These are phyloP conservation scores for Eledona agricola DNA, from an alignment of 2,888 invertebrate genomes.

Conservation along the genomic window DNA sequence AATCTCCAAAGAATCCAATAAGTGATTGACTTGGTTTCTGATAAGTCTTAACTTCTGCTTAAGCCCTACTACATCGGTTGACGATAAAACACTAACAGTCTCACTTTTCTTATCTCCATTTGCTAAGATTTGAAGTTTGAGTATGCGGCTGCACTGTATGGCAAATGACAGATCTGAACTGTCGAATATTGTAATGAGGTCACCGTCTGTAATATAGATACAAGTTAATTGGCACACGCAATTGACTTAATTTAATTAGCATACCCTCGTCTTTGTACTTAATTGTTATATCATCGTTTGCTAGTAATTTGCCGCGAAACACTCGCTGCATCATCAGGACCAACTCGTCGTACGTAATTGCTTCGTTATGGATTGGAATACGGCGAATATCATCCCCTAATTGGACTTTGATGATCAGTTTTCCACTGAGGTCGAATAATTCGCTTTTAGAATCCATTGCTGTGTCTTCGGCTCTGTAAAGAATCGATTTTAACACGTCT, in stretches of 20 bases:
- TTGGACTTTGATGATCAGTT: conserved; percentile 67
- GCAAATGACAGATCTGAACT: conserved; percentile 75
- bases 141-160: conserved; percentile 71
- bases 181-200: conserved; percentile 76
- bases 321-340: conserved; percentile 78
- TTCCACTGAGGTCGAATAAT: conserved; percentile 63
- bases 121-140: conserved; percentile 71
- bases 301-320: conserved; percentile 70
- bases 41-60: conserved; percentile 62
- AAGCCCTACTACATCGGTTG: conserved; percentile 63
- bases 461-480: too few species aligned
- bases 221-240: conserved; percentile 8
- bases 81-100: conserved; percentile 44
- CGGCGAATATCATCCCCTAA: conserved; percentile 73
- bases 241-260: conserved; percentile 27
- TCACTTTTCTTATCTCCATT: conserved; percentile 55
- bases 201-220: conserved; percentile 73
- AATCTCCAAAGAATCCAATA: conserved; percentile 67
- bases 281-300: conserved; percentile 72
- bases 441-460: conserved; percentile 60
- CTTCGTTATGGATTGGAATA: conserved; percentile 77
- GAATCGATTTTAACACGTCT: too few species aligned
- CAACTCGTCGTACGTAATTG: conserved; percentile 74
- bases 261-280: conserved; percentile 78
- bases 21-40: conserved; percentile 68